A percentile compares a stretch with the other conserved stretches of the same genome.
phyloP scores from a whole-genome alignment of 2,113 vertebrate species.

The Larimichthys crocea region DNA sequence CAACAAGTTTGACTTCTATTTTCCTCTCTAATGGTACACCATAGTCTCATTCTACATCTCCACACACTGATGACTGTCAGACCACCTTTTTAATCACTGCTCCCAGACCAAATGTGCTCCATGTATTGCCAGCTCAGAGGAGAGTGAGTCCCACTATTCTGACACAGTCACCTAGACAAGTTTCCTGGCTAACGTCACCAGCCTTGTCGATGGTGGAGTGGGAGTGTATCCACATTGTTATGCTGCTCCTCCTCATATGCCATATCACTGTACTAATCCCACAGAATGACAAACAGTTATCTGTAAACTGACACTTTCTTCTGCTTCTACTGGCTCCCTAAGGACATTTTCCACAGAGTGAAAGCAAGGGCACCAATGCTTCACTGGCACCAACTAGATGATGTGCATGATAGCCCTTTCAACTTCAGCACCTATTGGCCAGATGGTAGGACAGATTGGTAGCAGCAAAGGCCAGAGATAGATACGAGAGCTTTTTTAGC shows the following conservation, averaged over 20 bases:
- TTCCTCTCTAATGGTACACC: background rate
- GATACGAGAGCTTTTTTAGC: background rate
- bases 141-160: background rate
- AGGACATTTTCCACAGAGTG: background rate
- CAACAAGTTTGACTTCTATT: background rate
- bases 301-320: constrained; percentile 13
- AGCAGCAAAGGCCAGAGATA: constrained; percentile 27
- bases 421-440: constrained; percentile 17
- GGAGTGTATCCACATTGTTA: background rate
- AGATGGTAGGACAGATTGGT: constrained; percentile 43
- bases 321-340: background rate
- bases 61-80: constrained; percentile 5
- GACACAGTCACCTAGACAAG: background rate
- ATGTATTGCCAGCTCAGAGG: background rate
- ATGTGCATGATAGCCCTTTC: constrained; percentile 14
- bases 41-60: background rate
- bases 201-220: background rate
- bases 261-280: background rate
- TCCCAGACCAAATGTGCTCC: background rate
- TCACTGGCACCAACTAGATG: constrained; percentile 16
- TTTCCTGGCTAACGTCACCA: constrained; percentile 14
- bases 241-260: background rate
- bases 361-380: background rate
- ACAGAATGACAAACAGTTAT: constrained; percentile 19
- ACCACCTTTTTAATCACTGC: constrained; percentile 2